Evolutionary conservation across 2,113 vertebrate species (phyloP), one percentile per base, ranked within the genome.

Genomic region (Ochotona curzoniae): DNA sequence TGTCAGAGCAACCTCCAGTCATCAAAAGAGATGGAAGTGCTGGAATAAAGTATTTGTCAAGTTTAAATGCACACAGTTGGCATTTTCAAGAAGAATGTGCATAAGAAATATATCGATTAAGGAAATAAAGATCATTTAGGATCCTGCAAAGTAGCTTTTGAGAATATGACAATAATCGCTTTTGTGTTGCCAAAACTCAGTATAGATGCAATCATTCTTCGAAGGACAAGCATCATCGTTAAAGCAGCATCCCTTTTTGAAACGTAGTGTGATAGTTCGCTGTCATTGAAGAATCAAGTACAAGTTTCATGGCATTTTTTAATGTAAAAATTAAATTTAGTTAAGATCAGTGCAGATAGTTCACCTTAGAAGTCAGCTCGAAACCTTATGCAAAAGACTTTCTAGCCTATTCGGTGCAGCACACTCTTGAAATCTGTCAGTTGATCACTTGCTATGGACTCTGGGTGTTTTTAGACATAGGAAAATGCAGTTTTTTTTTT

Each of bases 41-140:
- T 93, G 92, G 90, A 97, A 97, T 97, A 97, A 98, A 96, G 93
- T 96, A 96, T 97, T 97, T 96, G 95, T 94, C 97, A 97, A 97
- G 97, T 96, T 90, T 97, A 97, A 97, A 95, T 97, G 97, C 92
- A 95, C 94, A 93, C 89, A 96, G 96, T 94, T 94, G 97, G 97
- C 91, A 97, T 96, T 97, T 97, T 94, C 83, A 97, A 95, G 93
- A 96, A 97, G 38, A 97, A 96, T 91, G 90, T 97, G 94, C 95
- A 61, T 97, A 95, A 96, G 96, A 90, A 91, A 93, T 79, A 44
- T 96, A 97, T 97, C 96, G 97, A 98, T 98, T 97, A 96, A 96
- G 93, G 94, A 96, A 95, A 96, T 84, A 90, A 97, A 98, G 96
- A 96, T 96, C 90, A 97, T 49, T 96, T 97, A 96, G 71, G 35